Conservation (phyloP, 2,888 invertebrate species). For the Acanthoscelides obtectus region DNA sequence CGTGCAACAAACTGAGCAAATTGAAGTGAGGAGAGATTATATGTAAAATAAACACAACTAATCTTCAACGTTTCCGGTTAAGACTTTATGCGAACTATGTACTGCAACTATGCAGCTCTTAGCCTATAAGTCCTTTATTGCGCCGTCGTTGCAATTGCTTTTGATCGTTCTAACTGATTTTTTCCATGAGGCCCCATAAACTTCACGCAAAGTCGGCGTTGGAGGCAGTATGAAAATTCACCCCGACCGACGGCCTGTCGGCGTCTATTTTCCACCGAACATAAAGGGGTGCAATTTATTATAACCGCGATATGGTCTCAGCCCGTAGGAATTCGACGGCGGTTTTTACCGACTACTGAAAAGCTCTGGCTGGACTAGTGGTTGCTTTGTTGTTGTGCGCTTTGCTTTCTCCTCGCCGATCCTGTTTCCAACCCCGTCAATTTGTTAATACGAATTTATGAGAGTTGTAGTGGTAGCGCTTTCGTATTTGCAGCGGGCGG, state of each 20-base stretch:
- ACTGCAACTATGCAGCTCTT: background rate
- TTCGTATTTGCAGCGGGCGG: background rate
- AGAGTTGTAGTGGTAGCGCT: background rate
- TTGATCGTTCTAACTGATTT: background rate
- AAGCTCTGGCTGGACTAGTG: background rate
- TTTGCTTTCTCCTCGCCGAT: background rate
- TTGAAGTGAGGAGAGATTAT: too few species aligned
- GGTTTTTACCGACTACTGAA: background rate
- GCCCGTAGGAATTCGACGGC: background rate
- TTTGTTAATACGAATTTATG: background rate
- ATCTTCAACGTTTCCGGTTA: too few species aligned
- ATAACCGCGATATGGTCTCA: background rate
- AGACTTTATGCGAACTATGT: too few species aligned
- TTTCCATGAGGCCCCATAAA: background rate
- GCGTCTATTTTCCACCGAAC: background rate
- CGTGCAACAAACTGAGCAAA: too few species aligned
- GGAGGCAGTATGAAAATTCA: background rate
- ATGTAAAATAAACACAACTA: too few species aligned
- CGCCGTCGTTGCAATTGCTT: background rate
- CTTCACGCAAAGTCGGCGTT: background rate
- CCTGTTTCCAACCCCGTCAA: background rate
- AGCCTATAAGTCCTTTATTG: background rate
- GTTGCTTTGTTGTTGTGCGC: background rate
- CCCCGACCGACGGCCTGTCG: background rate
- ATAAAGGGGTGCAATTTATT: background rate